Conservation (phyloP, 2,888 invertebrate genomes). For the Gnatocerus cornutus region DNA sequence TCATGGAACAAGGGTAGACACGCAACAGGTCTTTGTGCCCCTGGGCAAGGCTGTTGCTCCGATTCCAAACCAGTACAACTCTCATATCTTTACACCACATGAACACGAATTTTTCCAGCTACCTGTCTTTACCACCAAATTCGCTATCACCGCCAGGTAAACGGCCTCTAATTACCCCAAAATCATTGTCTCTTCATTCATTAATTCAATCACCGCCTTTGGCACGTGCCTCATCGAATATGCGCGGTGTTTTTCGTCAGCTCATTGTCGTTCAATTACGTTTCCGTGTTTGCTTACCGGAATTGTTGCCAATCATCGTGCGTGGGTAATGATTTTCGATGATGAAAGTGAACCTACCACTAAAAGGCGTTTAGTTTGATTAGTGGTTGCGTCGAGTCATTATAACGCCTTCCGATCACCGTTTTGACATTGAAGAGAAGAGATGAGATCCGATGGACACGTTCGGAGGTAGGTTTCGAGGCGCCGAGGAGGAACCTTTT, state of each 20-base stretch:
- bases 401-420: constrained; percentile 53
- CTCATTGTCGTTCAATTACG: constrained; percentile 21
- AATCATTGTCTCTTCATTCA: constrained; percentile 32
- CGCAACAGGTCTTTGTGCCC: constrained; percentile 41
- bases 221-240: constrained; percentile 36
- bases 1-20: constrained; percentile 34
- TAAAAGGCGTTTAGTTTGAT: constrained; percentile 57
- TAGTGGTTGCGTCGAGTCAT: constrained; percentile 55
- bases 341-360: constrained; percentile 49
- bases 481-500: constrained; percentile 19
- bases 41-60: constrained; percentile 46
- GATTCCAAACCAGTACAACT: constrained; percentile 32
- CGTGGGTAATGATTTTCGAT: constrained; percentile 29
- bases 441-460: constrained; percentile 12
- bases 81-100: constrained; percentile 21
- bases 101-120: constrained; percentile 41
- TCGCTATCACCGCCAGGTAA: constrained; percentile 6
- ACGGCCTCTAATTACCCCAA: constrained; percentile 22
- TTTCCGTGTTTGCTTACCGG: constrained; percentile 12
- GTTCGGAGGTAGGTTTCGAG: constrained; percentile 7
- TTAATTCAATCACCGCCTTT: constrained; percentile 30
- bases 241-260: constrained; percentile 25
- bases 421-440: constrained; percentile 32
- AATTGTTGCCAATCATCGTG: constrained; percentile 11
- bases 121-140: constrained; percentile 30